A percentile compares a stretch with the other conserved stretches of the same genome.
phyloP scores from a whole-genome alignment of 1,140 invertebrate genomes.

The Zaprionus africanus region DNA sequence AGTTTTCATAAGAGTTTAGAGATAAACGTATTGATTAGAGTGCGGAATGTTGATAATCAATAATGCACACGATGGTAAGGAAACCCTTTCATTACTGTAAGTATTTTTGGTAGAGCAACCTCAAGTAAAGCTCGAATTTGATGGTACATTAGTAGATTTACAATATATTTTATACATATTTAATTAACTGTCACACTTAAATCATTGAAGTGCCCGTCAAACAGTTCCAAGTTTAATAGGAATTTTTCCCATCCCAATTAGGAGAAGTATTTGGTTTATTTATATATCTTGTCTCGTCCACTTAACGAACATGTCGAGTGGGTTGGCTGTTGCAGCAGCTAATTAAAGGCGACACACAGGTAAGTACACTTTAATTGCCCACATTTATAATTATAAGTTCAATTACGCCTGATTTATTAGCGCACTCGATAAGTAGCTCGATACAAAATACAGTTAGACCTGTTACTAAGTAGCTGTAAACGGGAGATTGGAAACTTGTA shows the following conservation, averaged over 20 bases:
- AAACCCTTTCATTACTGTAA: too few species aligned
- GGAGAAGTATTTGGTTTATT: neutral
- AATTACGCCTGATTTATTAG: conserved; percentile 60
- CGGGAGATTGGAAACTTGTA: conserved; percentile 60
- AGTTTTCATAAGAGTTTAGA: too few species aligned
- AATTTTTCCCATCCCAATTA: neutral
- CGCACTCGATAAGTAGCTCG: conserved; percentile 60
- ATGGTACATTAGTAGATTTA: too few species aligned
- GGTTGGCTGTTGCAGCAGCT: conserved; percentile 14
- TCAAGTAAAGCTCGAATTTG: too few species aligned
- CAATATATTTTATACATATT: too few species aligned
- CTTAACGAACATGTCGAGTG: neutral
- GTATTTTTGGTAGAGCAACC: too few species aligned
- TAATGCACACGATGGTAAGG: too few species aligned
- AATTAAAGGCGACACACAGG: conserved; percentile 21
- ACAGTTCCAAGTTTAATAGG: neutral
- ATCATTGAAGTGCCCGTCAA: neutral
- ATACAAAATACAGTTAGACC: conserved; percentile 67
- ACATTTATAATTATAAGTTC: conserved; percentile 15
- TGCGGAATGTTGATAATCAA: too few species aligned
- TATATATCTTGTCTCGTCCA: neutral
- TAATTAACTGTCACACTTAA: neutral
- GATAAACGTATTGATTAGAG: too few species aligned
- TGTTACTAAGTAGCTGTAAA: conserved; percentile 67
- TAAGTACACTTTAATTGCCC: conserved; percentile 5